These are phyloP conservation scores for Bradypodion ventrale DNA, from an alignment of 2,797 vertebrate genomes.

Conservation along the genomic window DNA sequence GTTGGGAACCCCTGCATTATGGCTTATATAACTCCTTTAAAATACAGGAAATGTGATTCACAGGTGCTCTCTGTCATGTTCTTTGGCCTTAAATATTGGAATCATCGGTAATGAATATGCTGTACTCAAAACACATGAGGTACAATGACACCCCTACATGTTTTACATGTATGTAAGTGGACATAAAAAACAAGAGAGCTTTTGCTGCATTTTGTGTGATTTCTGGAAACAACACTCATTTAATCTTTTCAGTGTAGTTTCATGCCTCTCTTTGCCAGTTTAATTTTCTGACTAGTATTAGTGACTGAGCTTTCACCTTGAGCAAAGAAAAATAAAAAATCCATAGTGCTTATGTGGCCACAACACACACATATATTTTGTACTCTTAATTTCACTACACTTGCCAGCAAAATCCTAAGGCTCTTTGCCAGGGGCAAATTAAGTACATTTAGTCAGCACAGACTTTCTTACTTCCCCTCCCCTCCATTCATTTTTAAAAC, in stretches of 20 bases:
- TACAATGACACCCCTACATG: not conserved
- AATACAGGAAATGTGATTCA: not conserved
- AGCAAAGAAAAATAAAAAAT: not conserved
- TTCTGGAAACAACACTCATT: constrained; percentile 27
- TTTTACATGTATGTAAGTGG: not conserved
- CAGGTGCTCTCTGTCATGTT: no score
- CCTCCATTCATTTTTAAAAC: constrained; percentile 64
- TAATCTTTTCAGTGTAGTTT: constrained; percentile 44
- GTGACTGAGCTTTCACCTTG: constrained; percentile 55
- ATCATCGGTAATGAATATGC: not conserved
- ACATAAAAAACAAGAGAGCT: not conserved
- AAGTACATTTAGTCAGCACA: constrained; percentile 33
- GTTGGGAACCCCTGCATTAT: no score
- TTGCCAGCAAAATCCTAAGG: constrained; percentile 72
- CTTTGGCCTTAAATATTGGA: not conserved
- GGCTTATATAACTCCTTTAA: not conserved
- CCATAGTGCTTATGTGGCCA: constrained; percentile 52
- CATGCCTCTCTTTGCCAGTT: constrained; percentile 44
- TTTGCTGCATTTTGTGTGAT: constrained; percentile 17
- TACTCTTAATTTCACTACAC: constrained; percentile 54
- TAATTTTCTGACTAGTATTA: constrained; percentile 56
- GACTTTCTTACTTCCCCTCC: constrained; percentile 13
- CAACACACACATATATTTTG: no score
- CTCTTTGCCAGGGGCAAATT: constrained; percentile 64
- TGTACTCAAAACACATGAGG: not conserved